Base-by-base conservation (phyloP, 2,113 vertebrate species). In the Hiodon alosoides region DNA sequence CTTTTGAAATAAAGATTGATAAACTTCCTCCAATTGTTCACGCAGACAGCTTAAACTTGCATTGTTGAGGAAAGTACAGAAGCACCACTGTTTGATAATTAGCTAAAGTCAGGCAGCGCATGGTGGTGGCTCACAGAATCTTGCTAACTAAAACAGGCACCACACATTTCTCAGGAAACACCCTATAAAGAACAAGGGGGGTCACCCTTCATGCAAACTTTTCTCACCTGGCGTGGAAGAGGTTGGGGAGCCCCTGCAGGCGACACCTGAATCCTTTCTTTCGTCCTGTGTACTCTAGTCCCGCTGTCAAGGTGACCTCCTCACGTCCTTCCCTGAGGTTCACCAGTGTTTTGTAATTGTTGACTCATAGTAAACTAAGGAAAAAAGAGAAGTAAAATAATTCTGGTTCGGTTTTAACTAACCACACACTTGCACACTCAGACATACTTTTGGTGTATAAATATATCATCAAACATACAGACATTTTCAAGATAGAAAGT, bases 371-470 rank as follows among this genome's bases (percentile, higher is more conserved):
- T n/a, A 0, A 31, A 3, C 46, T 2, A 8, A 13, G 54, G n/a
- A 4, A 58, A 75, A 75, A 68, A 14, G 64, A 59, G 73, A 75
- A 75, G 73, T 68, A 13, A 55, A 17, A 47, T 6, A n/a, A 57
- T 14, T 59, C 62, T 67, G 17, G 67, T 75, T 75, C 73, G 58
- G 64, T 75, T 75, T 75, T 54, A 51, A 75, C 80, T 83, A 75
- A 82, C 51, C 5, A 67, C 51, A n/a, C 57, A 48, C 4, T 10
- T n/a, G 51, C 4, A 17, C 54, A 59, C 7, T 5, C 0, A 60
- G 11, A n/a, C 7, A 57, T 13, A 14, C 31, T 46, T 7, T 65
- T 7, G 9, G 60, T 14, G 7, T 72, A 73, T 79, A 85, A 81
- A 78, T 73, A 82, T 79, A 71, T 72, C 78, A 16, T 58, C 67